phyloP scores from a whole-genome alignment of 1,140 invertebrate species.

The Zaprionus davidi region DNA sequence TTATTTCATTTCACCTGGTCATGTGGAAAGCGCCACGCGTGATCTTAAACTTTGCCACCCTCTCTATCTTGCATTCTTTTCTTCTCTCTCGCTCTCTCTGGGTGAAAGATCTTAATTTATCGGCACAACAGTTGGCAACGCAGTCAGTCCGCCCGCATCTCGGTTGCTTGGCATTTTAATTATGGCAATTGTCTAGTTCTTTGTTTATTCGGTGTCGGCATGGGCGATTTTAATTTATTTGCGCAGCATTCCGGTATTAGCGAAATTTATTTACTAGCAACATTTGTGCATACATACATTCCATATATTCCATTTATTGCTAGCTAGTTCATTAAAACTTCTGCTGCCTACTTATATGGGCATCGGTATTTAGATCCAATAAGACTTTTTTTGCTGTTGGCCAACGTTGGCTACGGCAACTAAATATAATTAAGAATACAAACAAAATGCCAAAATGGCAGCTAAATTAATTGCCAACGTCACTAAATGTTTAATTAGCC shows the following conservation, averaged over 20 bases:
- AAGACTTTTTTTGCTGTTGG: not conserved
- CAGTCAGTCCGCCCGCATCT: constrained; percentile 38
- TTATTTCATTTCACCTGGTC: constrained; percentile 28
- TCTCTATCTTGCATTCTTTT: not conserved
- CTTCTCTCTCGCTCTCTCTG: constrained; percentile 19
- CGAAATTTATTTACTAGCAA: constrained; percentile 63
- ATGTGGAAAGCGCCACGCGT: constrained; percentile 61
- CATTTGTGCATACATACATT: constrained; percentile 17
- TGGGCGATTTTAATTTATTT: constrained; percentile 65
- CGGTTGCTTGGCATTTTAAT: constrained; percentile 71
- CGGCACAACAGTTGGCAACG: constrained; percentile 44
- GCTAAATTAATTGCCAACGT: constrained; percentile 67
- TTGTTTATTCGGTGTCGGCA: constrained; percentile 61
- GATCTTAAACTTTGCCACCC: constrained; percentile 2
- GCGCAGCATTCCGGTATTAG: constrained; percentile 62
- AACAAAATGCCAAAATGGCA: constrained; percentile 36
- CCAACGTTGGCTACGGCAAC: not conserved
- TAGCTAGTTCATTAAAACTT: constrained; percentile 53
- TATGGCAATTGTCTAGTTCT: constrained; percentile 74
- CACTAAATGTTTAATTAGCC: constrained; percentile 68
- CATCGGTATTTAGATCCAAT: constrained; percentile 37
- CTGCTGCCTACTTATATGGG: constrained; percentile 72
- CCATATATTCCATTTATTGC: constrained; percentile 16
- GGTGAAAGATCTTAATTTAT: constrained; percentile 71
- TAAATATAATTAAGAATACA: constrained; percentile 28